phyloP scores from a whole-genome alignment of 1,140 invertebrate species.

The Diabrotica virgifera region DNA sequence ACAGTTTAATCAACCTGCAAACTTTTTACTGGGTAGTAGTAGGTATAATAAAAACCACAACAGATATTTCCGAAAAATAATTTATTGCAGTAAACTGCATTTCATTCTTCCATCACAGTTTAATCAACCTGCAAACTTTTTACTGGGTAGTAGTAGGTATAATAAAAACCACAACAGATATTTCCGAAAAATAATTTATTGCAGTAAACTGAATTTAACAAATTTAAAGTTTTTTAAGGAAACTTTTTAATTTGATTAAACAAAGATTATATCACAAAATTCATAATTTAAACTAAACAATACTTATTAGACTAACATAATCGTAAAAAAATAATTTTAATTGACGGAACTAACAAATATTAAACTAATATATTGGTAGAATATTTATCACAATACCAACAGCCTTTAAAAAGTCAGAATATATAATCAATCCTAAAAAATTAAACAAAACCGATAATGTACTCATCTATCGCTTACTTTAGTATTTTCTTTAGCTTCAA shows the following conservation, averaged over 20 bases:
- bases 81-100: neutral
- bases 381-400: constrained; percentile 33
- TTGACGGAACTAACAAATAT: neutral
- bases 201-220: neutral
- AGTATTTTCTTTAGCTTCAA: no score
- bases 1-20: no score
- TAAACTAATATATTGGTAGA: constrained; percentile 13
- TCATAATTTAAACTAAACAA: neutral
- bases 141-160: no score
- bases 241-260: neutral
- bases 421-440: constrained; percentile 4
- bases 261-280: neutral
- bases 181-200: neutral
- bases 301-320: neutral
- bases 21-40: no score
- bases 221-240: neutral
- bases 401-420: constrained; percentile 19
- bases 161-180: neutral
- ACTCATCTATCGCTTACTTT: neutral
- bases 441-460: neutral
- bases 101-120: no score
- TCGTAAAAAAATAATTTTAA: neutral
- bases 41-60: neutral
- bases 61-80: neutral
- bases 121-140: no score